Evolutionary conservation across 2,113 vertebrate species (phyloP).

Genomic region (Equus przewalskii): DNA sequence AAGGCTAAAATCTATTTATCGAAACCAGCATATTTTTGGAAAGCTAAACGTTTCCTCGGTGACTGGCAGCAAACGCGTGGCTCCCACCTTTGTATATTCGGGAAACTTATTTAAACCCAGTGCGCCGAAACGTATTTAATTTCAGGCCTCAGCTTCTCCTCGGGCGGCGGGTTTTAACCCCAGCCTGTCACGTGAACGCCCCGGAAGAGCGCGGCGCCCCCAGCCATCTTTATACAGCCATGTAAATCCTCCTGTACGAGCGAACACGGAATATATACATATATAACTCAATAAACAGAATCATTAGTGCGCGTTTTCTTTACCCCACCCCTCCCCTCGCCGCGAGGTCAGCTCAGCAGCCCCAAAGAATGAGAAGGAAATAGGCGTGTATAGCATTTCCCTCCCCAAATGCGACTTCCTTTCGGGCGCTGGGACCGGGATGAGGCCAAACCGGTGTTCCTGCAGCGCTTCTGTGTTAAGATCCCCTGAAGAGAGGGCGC

Average conservation of each 20-base stretch:
- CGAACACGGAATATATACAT: conserved; percentile 89
- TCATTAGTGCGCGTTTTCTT: conserved; percentile 86
- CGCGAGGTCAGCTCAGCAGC: not conserved
- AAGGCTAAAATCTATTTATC: conserved; percentile 87
- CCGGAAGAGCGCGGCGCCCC: conserved; percentile 71
- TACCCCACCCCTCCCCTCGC: conserved; percentile 58
- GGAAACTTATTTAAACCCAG: conserved; percentile 85
- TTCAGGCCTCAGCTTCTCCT: conserved; percentile 77
- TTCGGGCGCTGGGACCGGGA: not conserved
- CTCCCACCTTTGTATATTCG: conserved; percentile 82
- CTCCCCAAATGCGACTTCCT: not conserved
- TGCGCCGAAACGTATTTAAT: conserved; percentile 86
- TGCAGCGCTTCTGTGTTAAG: not conserved
- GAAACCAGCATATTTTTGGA: conserved; percentile 87
- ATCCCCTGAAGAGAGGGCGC: not conserved
- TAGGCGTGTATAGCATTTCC: not conserved
- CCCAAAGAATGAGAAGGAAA: conserved; percentile 24
- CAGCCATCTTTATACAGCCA: conserved; percentile 86
- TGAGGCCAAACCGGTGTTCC: not conserved
- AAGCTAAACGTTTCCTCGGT: conserved; percentile 86
- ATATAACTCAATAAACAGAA: conserved; percentile 89
- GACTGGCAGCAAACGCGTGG: conserved; percentile 82
- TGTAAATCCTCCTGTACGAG: conserved; percentile 92
- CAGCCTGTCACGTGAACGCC: conserved; percentile 74
- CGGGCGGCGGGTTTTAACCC: conserved; percentile 65